A percentile compares a stretch with the other conserved stretches of the same genome.
phyloP scores from a whole-genome alignment of 2,113 vertebrate species.

The Chelonoidis abingdonii region DNA sequence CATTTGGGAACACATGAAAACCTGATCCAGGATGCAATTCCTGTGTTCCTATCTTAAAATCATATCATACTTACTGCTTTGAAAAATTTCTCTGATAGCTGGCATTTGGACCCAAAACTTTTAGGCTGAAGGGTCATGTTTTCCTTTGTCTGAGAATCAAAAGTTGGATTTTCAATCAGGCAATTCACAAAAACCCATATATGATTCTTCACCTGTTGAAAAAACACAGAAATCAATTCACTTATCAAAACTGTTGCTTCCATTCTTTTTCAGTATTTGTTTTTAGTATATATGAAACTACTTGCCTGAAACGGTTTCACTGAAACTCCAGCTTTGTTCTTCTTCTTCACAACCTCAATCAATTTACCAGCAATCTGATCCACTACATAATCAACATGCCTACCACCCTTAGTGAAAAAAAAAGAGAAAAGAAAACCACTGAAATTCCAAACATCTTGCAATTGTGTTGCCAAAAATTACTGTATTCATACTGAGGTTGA shows the following conservation, averaged over 20 bases:
- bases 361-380: constrained; percentile 98
- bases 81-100: constrained; percentile 95
- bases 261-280: neutral
- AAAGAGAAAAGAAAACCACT: neutral
- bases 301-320: constrained; percentile 99
- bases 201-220: constrained; percentile 95
- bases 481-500: neutral
- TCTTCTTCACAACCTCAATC: constrained; percentile 99
- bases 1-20: neutral
- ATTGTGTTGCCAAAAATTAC: neutral
- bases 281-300: neutral
- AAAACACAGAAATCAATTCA: constrained; percentile 25
- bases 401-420: constrained; percentile 86
- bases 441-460: neutral
- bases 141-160: constrained; percentile 99
- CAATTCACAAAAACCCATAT: constrained; percentile 99
- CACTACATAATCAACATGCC: constrained; percentile 96
- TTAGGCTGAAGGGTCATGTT: constrained; percentile 99
- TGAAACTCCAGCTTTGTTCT: constrained; percentile 98
- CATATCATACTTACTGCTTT: constrained; percentile 87
- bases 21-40: neutral
- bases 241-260: constrained; percentile 6
- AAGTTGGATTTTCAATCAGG: constrained; percentile 96
- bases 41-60: neutral
- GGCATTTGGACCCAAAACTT: constrained; percentile 97